phyloP scores from a whole-genome alignment of 1,140 invertebrate species.

The Drosophila ogumai region DNA sequence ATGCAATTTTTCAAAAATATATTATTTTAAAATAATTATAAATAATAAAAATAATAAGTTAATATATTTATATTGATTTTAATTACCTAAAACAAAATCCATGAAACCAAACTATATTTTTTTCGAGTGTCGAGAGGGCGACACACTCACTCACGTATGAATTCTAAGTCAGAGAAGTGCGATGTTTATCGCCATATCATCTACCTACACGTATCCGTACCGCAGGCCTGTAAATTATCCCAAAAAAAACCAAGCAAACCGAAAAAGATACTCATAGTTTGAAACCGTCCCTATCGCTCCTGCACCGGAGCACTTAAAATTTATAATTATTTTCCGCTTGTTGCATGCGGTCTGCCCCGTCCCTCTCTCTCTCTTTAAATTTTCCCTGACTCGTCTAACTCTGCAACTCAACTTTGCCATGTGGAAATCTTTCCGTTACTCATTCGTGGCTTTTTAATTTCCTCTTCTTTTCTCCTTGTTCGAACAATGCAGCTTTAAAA shows the following conservation, averaged over 20 bases:
- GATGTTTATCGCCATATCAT: constrained; percentile 58
- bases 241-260: constrained; percentile 42
- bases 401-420: constrained; percentile 27
- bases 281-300: constrained; percentile 14
- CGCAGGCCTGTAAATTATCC: constrained; percentile 53
- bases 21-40: background rate
- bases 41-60: background rate
- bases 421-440: constrained; percentile 64
- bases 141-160: constrained; percentile 44
- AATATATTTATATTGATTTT: no score
- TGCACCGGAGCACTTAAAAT: constrained; percentile 60
- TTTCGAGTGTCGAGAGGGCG: background rate
- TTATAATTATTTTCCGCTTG: constrained; percentile 79
- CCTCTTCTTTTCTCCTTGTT: constrained; percentile 13
- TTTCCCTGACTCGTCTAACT: background rate
- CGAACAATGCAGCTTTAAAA: constrained; percentile 64
- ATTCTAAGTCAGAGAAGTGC: constrained; percentile 60
- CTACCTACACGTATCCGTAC: constrained; percentile 58
- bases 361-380: background rate
- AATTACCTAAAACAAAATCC: no score
- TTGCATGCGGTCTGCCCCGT: constrained; percentile 40
- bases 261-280: constrained; percentile 27
- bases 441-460: constrained; percentile 65
- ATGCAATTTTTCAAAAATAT: background rate
- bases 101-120: no score